A percentile compares a stretch with the other conserved stretches of the same genome.
phyloP scores from a whole-genome alignment of 2,888 invertebrate genomes.

The Mamestra brassicae region DNA sequence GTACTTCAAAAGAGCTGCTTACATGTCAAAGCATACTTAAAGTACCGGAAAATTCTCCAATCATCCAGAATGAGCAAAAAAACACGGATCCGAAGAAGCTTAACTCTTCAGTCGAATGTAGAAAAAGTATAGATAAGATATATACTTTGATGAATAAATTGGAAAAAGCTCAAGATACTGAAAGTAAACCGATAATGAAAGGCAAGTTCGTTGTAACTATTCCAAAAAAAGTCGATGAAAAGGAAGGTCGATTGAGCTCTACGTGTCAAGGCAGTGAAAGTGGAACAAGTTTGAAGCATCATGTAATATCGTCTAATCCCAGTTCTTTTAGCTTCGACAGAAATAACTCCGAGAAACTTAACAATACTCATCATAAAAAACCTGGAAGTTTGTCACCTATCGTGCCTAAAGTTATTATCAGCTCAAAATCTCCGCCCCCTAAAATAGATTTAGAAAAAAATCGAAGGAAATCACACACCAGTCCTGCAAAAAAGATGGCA shows the following conservation, averaged over 20 bases:
- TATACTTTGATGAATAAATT: conserved; percentile 82
- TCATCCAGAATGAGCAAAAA: conserved; percentile 34
- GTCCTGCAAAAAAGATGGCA: conserved; percentile 64
- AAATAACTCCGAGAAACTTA: conserved; percentile 48
- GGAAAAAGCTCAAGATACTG: conserved; percentile 66
- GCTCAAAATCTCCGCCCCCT: conserved; percentile 71
- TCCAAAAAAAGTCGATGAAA: conserved; percentile 50
- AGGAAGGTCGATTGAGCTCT: conserved; percentile 61
- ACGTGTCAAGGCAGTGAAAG: conserved; percentile 78
- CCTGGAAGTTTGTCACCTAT: conserved; percentile 61
- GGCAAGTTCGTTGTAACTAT: conserved; percentile 52
- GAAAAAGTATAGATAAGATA: conserved; percentile 85
- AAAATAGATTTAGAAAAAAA: conserved; percentile 73
- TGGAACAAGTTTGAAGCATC: conserved; percentile 82
- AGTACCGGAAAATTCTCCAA: conserved; percentile 68
- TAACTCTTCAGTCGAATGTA: conserved; percentile 75
- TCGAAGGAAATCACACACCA: conserved; percentile 65
- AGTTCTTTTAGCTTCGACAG: conserved; percentile 78
- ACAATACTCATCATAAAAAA: conserved; percentile 56
- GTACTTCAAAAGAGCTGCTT: conserved; percentile 23
- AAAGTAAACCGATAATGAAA: conserved; percentile 59
- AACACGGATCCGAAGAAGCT: conserved; percentile 66
- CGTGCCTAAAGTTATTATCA: conserved; percentile 82
- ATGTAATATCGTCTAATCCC: conserved; percentile 74
- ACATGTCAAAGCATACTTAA: conserved; percentile 49